A percentile compares a stretch with the other conserved stretches of the same genome.
Conservation (phyloP, 2,113 vertebrate genomes). For the Perca flavescens region DNA sequence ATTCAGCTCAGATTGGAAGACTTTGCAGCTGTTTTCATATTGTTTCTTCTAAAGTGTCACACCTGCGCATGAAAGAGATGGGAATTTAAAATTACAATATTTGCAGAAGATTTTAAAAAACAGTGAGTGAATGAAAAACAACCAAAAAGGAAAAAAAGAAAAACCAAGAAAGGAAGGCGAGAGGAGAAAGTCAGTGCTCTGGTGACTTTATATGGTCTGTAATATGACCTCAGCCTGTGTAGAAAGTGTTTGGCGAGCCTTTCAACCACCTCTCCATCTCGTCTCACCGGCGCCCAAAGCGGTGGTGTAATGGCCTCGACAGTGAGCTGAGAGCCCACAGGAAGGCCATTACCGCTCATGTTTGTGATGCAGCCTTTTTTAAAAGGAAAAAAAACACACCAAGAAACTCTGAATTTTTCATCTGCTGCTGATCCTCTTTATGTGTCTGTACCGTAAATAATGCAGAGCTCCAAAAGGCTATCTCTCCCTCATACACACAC, state of each 20-base stretch:
- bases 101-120: neutral
- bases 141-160: neutral
- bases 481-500: neutral
- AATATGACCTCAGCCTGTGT: constrained; percentile 6
- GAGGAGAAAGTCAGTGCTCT: neutral
- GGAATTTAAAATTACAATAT: neutral
- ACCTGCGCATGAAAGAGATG: neutral
- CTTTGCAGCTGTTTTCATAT: neutral
- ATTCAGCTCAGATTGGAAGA: neutral
- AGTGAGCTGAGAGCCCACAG: constrained; percentile 50
- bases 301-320: constrained; percentile 27
- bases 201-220: neutral
- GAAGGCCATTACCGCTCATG: constrained; percentile 66
- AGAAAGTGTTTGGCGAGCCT: constrained; percentile 4
- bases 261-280: constrained; percentile 22
- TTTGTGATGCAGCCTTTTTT: constrained; percentile 50
- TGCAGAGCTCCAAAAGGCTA: constrained; percentile 44
- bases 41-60: neutral
- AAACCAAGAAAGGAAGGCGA: neutral
- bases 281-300: neutral
- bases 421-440: constrained; percentile 59
- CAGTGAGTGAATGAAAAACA: neutral
- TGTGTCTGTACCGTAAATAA: constrained; percentile 68
- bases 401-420: constrained; percentile 78
- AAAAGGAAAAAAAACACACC: constrained; percentile 45